Base-by-base conservation (phyloP, 2,888 invertebrate species). In the Lithodes maja region DNA sequence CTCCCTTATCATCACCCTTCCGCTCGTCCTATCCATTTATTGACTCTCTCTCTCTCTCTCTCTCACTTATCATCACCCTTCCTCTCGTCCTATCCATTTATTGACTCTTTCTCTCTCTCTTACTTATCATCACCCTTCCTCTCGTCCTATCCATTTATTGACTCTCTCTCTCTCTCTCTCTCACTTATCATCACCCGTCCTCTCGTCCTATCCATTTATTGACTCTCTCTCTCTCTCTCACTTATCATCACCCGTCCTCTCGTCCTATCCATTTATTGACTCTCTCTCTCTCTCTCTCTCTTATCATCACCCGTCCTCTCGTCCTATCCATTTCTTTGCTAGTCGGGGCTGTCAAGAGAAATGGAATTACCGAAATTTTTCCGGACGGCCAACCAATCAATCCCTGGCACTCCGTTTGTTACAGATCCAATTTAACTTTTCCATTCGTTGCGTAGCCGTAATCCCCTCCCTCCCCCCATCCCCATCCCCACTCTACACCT, bases 361-460 rank as follows among this genome's bases (percentile, higher is more conserved):
- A 78, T 78, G 78, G 78, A 78, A 78, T 33, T 50, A n/a, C n/a
- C 78, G 53, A 15, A 49, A 78, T 78, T 78, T 78, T 78, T 78
- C 78, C 78, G 53, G 78, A 53, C 53, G 15, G 9, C 52, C 53
- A 12, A 78, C 78, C 78, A 78, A 78, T 78, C 78, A 78, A 78
- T 78, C 78, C 78, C 53, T 78, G 50, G 50, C 78, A 33, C 52
- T 78, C 3, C 78, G 33, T 33, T 78, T 78, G 78, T 78, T 78
- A 78, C 78, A 78, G 53, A 78, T 78, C 52, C 78, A 78, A 78
- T 78, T 52, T 78, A 78, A 78, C 78, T 78, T 78, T 78, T 78
- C 53, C 78, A 78, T 78, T 78, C 78, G 78, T 33, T 78, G 50
- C 53, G 2, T 52, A 9, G 78, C 78, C 53, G 78, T 78, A n/a